Conservation (phyloP, 2,888 invertebrate genomes). For the Toxonevra muliebris region DNA sequence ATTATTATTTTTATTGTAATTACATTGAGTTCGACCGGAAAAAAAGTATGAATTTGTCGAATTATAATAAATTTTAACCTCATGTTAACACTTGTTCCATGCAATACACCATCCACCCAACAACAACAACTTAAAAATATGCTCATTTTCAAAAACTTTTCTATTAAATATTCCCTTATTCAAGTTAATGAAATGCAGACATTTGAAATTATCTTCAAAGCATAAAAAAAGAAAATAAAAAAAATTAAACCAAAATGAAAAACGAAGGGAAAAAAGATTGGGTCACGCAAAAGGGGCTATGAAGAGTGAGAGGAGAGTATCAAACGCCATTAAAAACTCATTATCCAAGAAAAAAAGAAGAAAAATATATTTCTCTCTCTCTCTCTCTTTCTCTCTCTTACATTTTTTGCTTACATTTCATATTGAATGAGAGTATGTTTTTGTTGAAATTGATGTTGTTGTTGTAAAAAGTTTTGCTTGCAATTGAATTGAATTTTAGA, state of each 20-base stretch:
- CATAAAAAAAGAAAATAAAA: not conserved
- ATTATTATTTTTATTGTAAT: too few relatives aligned
- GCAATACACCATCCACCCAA: not conserved
- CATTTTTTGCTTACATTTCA: not conserved
- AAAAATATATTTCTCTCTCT: too few relatives aligned
- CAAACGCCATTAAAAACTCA: constrained; percentile 48
- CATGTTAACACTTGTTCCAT: not conserved
- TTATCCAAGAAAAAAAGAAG: constrained; percentile 29
- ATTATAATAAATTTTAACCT: not conserved
- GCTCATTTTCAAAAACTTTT: constrained; percentile 5
- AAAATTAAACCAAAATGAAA: not conserved
- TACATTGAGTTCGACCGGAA: too few relatives aligned
- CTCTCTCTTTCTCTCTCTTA: too few relatives aligned
- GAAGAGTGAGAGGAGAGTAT: constrained; percentile 2
- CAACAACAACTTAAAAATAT: not conserved
- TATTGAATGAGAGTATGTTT: too few relatives aligned
- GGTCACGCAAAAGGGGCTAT: too few relatives aligned
- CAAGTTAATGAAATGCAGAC: constrained; percentile 7
- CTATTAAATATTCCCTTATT: not conserved
- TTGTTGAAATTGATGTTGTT: too few relatives aligned
- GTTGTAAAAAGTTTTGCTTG: too few relatives aligned
- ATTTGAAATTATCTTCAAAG: constrained; percentile 10
- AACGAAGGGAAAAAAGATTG: not conserved
- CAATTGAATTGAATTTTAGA: too few relatives aligned
- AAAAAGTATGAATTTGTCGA: too few relatives aligned